Evolutionary conservation across 2,888 invertebrate genomes (phyloP).

Genomic region (Scaeva pyrastri): DNA sequence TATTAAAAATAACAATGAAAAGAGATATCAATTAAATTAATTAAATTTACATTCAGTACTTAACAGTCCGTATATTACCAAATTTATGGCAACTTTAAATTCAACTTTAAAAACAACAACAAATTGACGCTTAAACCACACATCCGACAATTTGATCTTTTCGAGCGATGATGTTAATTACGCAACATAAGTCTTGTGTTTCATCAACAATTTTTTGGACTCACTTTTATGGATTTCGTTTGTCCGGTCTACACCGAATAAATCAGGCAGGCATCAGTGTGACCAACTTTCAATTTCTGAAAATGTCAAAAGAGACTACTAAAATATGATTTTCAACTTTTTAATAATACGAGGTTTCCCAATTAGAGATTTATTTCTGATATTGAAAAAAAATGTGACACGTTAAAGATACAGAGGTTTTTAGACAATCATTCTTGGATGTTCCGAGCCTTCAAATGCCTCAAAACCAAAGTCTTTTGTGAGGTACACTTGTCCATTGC

Average conservation of each 20-base stretch:
- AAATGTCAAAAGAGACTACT: too few relatives aligned
- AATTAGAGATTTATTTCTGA: too few relatives aligned
- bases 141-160: constrained; percentile 44
- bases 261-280: background rate
- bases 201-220: constrained; percentile 38
- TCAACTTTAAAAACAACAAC: background rate
- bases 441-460: too few relatives aligned
- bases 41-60: constrained; percentile 11
- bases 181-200: constrained; percentile 37
- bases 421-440: too few relatives aligned
- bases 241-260: background rate
- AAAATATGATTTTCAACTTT: too few relatives aligned
- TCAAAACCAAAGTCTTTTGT: too few relatives aligned
- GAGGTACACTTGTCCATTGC: too few relatives aligned
- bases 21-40: background rate
- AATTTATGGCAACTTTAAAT: constrained; percentile 15
- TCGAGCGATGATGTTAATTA: constrained; percentile 40
- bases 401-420: too few relatives aligned
- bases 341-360: too few relatives aligned
- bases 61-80: background rate
- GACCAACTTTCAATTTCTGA: background rate
- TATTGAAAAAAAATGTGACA: too few relatives aligned
- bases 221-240: constrained; percentile 20
- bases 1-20: background rate
- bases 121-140: constrained; percentile 37